These are phyloP conservation scores for Seriola aureovittata DNA, from an alignment of 2,113 vertebrate genomes.

Conservation along the genomic window DNA sequence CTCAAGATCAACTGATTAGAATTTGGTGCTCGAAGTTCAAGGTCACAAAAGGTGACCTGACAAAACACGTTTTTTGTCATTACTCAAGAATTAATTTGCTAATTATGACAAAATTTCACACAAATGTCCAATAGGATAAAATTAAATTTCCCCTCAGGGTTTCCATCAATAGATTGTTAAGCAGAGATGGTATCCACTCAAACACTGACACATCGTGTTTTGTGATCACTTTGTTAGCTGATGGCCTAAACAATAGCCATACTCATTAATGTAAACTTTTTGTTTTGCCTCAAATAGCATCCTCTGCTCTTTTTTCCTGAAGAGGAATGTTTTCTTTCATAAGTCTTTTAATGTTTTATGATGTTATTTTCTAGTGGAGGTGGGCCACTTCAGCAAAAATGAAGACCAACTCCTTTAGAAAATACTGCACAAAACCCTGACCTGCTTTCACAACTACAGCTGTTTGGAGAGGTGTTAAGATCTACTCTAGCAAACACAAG, in stretches of 20 bases:
- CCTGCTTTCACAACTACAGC: neutral
- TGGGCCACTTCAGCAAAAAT: neutral
- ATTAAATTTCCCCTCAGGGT: neutral
- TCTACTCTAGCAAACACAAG: slow-evolving; percentile 9
- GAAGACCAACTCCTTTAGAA: neutral
- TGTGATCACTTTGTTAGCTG: neutral
- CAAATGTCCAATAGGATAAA: too few relatives aligned
- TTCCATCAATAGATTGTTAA: neutral
- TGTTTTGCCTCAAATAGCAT: neutral
- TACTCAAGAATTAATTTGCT: too few relatives aligned
- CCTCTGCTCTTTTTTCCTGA: neutral
- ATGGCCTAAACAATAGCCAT: neutral
- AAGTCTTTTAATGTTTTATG: neutral
- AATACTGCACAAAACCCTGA: neutral
- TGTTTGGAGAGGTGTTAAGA: neutral
- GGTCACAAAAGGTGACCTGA: too few relatives aligned
- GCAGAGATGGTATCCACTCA: neutral
- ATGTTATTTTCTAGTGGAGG: neutral
- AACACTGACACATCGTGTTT: neutral
- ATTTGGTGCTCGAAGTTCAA: too few relatives aligned
- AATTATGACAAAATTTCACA: too few relatives aligned
- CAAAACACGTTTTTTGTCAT: too few relatives aligned
- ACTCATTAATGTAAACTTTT: neutral
- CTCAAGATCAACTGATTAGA: too few relatives aligned
- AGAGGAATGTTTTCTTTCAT: neutral